Evolutionary conservation across 2,797 vertebrate species (phyloP).

Genomic region (Selene dorsalis): DNA sequence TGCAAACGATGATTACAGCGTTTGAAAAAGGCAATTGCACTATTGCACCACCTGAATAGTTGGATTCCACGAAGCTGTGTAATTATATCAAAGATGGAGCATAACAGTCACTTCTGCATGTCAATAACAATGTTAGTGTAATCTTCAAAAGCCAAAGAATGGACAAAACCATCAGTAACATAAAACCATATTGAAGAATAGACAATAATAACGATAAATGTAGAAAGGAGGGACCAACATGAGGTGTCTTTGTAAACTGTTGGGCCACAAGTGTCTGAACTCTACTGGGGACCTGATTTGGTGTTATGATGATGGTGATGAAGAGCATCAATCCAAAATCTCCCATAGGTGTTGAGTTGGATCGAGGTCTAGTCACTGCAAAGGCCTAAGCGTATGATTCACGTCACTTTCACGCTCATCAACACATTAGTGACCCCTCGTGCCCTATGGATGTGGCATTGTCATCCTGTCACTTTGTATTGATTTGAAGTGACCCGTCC

Average conservation of each 20-base stretch:
- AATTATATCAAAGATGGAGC: conserved; percentile 40
- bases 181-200: not conserved
- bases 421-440: not conserved
- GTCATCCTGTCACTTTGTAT: not conserved
- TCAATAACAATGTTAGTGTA: conserved; percentile 34
- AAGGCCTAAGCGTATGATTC: not conserved
- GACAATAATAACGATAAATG: not conserved
- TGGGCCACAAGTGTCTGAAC: too few species aligned
- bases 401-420: not conserved
- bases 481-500: not conserved
- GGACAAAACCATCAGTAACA: conserved; percentile 11
- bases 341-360: too few species aligned
- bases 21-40: conserved; percentile 23
- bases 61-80: conserved; percentile 23
- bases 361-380: not conserved
- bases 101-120: conserved; percentile 17
- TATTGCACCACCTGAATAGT: conserved; percentile 16
- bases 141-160: not conserved
- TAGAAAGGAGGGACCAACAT: too few species aligned
- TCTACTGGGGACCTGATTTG: too few species aligned
- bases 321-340: too few species aligned
- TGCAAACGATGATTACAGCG: conserved; percentile 23
- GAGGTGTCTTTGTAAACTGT: too few species aligned
- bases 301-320: too few species aligned
- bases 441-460: not conserved